Evolutionary conservation across 2,797 vertebrate genomes (phyloP).

Genomic region (Esox masquinongy): DNA sequence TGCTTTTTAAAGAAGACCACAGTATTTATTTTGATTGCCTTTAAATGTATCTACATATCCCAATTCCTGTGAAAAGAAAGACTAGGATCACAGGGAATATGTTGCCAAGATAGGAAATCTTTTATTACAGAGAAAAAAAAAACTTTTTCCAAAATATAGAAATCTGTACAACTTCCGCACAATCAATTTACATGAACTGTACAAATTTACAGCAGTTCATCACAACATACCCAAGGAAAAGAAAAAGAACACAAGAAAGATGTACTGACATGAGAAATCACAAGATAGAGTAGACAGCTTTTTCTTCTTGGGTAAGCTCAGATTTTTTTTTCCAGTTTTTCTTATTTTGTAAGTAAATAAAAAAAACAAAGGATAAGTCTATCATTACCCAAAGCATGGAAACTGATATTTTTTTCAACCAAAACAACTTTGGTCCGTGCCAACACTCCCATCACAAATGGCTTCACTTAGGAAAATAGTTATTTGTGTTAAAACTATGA

Average conservation of each 20-base stretch:
- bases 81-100: slow-evolving; percentile 65
- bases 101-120: slow-evolving; percentile 99
- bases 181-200: slow-evolving; percentile 99
- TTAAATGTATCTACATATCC: not conserved
- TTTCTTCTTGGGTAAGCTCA: slow-evolving; percentile 79
- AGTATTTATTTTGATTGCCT: not conserved
- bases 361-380: slow-evolving; percentile 76
- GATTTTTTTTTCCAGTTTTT: slow-evolving; percentile 71
- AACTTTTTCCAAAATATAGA: slow-evolving; percentile 99
- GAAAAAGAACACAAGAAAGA: slow-evolving; percentile 86
- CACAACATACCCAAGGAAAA: slow-evolving; percentile 94
- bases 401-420: slow-evolving; percentile 70
- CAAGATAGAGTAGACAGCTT: slow-evolving; percentile 87
- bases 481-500: slow-evolving; percentile 77
- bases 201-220: slow-evolving; percentile 99
- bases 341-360: slow-evolving; percentile 74
- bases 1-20: not conserved
- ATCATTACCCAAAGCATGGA: slow-evolving; percentile 81
- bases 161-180: slow-evolving; percentile 99
- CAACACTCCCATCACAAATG: slow-evolving; percentile 81
- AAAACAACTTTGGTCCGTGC: slow-evolving; percentile 85
- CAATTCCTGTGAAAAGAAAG: slow-evolving; percentile 37
- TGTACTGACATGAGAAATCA: slow-evolving; percentile 95
- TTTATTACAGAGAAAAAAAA: slow-evolving; percentile 99
- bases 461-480: slow-evolving; percentile 76